Evolutionary conservation across 2,888 invertebrate genomes (phyloP).

Genomic region (Trichopoda pennipes): DNA sequence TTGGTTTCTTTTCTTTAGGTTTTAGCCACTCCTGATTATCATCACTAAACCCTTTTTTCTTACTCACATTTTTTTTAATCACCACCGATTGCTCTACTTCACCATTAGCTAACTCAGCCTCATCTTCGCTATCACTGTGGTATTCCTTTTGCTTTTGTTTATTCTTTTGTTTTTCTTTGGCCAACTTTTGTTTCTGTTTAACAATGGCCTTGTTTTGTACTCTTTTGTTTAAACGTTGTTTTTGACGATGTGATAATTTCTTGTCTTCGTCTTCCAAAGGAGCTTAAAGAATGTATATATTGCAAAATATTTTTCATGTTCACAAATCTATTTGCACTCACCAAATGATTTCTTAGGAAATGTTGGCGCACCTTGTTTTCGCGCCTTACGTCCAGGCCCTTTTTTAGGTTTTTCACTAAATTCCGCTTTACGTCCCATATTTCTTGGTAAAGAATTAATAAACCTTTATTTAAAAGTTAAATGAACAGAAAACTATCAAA

Average conservation of each 20-base stretch:
- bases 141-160: constrained; percentile 73
- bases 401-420: constrained; percentile 88
- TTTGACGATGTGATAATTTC: constrained; percentile 87
- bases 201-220: constrained; percentile 82
- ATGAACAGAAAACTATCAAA: neutral
- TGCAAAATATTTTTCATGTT: too few relatives aligned
- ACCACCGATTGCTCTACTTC: constrained; percentile 67
- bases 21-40: constrained; percentile 88
- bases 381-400: constrained; percentile 92
- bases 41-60: constrained; percentile 84
- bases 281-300: constrained; percentile 69
- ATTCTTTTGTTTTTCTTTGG: constrained; percentile 59
- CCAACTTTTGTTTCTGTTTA: constrained; percentile 73
- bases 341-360: constrained; percentile 78
- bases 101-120: constrained; percentile 72
- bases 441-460: constrained; percentile 29
- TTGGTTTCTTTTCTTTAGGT: constrained; percentile 80
- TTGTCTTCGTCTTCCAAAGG: constrained; percentile 82
- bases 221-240: constrained; percentile 85
- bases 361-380: constrained; percentile 91
- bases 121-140: constrained; percentile 76
- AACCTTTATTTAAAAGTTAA: constrained; percentile 43
- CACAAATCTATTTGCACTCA: constrained; percentile 67
- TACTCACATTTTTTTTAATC: constrained; percentile 43
- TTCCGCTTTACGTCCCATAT: constrained; percentile 93